Conservation (phyloP, 2,113 vertebrate genomes). For the Phylloscopus trochiloides region DNA sequence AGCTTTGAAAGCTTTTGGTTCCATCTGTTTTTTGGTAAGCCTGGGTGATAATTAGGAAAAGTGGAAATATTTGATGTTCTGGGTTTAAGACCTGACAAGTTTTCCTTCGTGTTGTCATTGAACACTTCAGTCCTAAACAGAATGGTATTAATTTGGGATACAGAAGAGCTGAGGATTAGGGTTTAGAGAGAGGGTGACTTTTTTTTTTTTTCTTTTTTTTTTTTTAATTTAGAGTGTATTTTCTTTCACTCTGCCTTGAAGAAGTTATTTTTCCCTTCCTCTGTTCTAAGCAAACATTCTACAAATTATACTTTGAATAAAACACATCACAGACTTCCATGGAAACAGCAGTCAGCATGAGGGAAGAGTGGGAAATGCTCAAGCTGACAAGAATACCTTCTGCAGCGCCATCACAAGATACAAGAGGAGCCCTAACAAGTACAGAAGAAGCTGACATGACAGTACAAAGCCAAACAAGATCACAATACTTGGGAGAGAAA, state of each 20-base stretch:
- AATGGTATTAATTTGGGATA: conserved; percentile 3
- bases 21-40: conserved; percentile 70
- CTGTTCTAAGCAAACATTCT: conserved; percentile 38
- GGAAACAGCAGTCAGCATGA: conserved; percentile 17
- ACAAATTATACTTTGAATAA: conserved; percentile 32
- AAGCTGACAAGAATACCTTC: conserved; percentile 17
- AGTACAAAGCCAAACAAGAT: conserved; percentile 6
- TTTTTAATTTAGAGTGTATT: not conserved
- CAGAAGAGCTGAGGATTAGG: not conserved
- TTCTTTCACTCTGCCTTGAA: not conserved
- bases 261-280: conserved; percentile 1
- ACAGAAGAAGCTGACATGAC: not conserved
- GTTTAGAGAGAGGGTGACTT: not conserved
- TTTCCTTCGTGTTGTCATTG: conserved; percentile 33
- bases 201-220: too few relatives aligned
- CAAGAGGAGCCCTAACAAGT: not conserved
- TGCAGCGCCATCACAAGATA: not conserved
- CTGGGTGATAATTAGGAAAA: conserved; percentile 70
- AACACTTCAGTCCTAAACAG: not conserved
- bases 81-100: conserved; percentile 55
- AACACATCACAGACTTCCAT: conserved; percentile 44
- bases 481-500: not conserved
- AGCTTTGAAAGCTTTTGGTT: conserved; percentile 48
- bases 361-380: conserved; percentile 1
- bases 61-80: conserved; percentile 63